These are phyloP conservation scores for Gracilinanus agilis DNA, from an alignment of 2,113 vertebrate species.

Conservation along the genomic window DNA sequence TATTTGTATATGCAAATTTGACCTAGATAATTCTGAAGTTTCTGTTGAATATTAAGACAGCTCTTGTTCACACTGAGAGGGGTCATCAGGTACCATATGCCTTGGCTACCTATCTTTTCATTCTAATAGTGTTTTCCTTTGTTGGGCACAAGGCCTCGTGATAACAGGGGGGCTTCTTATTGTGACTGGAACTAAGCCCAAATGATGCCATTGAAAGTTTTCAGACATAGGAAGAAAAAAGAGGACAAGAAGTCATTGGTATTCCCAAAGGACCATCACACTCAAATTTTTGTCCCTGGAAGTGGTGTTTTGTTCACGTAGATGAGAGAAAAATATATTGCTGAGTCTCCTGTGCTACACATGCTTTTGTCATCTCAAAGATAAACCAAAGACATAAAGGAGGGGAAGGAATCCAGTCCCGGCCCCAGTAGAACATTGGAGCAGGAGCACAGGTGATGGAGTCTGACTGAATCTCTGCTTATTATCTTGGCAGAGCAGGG, in stretches of 20 bases:
- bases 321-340: conserved; percentile 22
- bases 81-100: not conserved
- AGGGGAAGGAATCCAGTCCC: conserved; percentile 32
- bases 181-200: conserved; percentile 25
- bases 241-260: not conserved
- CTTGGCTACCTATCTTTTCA: not conserved
- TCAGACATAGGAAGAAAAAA: conserved; percentile 55
- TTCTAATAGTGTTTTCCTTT: not conserved
- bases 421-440: not conserved
- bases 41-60: not conserved
- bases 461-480: not conserved
- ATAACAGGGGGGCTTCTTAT: conserved; percentile 11
- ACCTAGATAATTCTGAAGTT: not conserved
- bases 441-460: not conserved
- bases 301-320: conserved; percentile 2
- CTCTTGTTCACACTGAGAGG: not conserved
- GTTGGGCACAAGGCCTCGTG: not conserved
- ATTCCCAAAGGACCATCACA: not conserved
- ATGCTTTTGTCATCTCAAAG: not conserved
- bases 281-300: conserved; percentile 37
- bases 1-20: not conserved
- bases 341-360: not conserved
- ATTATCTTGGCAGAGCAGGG: conserved; percentile 2
- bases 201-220: not conserved
- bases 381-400: conserved; percentile 31